Evolutionary conservation across 2,797 vertebrate species (phyloP).

Genomic region (Catamblyrhynchus diadema): DNA sequence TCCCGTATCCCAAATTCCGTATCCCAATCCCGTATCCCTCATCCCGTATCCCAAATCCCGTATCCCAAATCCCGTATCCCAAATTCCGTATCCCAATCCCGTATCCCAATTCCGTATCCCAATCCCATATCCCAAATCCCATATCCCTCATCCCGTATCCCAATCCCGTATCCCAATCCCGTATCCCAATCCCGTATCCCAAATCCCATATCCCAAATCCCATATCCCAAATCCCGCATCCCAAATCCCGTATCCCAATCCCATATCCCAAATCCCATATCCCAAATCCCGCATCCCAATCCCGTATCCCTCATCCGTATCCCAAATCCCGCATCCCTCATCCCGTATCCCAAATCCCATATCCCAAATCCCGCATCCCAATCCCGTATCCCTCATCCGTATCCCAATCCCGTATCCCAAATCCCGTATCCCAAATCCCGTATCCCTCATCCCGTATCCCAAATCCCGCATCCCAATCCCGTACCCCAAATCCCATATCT

Average conservation of each 20-base stretch:
- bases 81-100: too few relatives aligned
- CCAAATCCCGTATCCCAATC: too few relatives aligned
- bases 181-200: fast-evolving
- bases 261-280: fast-evolving
- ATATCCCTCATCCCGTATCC: too few relatives aligned
- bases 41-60: too few relatives aligned
- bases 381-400: too few relatives aligned
- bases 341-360: fast-evolving
- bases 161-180: too few relatives aligned
- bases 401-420: fast-evolving
- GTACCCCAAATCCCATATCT: too few relatives aligned
- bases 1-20: fast-evolving
- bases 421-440: too few relatives aligned
- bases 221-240: fast-evolving
- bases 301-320: neutral
- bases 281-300: too few relatives aligned
- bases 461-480: neutral
- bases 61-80: too few relatives aligned
- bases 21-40: fast-evolving
- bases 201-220: fast-evolving
- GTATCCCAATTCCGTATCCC: neutral
- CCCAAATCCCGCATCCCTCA: fast-evolving
- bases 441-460: neutral
- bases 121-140: too few relatives aligned
- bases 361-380: fast-evolving